These are phyloP conservation scores for Lagopus muta DNA, from an alignment of 2,113 vertebrate genomes.

Conservation along the genomic window DNA sequence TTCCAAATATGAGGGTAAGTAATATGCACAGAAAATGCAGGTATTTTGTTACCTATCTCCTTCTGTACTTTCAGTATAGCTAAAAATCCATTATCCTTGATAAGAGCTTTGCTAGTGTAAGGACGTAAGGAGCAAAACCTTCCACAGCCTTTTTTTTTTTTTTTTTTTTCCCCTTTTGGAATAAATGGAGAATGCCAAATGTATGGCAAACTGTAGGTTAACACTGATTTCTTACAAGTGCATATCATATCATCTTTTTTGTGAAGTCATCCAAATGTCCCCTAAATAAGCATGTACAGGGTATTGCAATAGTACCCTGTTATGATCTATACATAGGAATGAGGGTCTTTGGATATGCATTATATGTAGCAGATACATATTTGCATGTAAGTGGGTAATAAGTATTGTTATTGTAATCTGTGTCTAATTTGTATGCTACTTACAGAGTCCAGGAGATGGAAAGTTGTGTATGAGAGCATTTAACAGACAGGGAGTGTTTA, in stretches of 20 bases:
- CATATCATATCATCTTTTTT: not conserved
- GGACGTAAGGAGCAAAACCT: not conserved
- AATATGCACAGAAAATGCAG: not conserved
- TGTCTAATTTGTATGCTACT: slow-evolving; percentile 53
- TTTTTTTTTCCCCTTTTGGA: not conserved
- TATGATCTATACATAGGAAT: not conserved
- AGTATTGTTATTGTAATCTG: not conserved
- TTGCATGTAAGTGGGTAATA: slow-evolving; percentile 2
- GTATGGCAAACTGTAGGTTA: not conserved
- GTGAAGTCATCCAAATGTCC: not conserved
- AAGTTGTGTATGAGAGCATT: slow-evolving; percentile 36
- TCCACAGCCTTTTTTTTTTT: not conserved
- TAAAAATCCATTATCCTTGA: not conserved
- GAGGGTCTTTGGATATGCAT: not conserved
- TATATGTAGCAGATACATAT: not conserved
- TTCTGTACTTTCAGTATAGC: not conserved
- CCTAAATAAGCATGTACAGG: not conserved
- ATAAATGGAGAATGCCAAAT: not conserved
- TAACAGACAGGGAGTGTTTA: slow-evolving; percentile 18
- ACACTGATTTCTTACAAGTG: not conserved
- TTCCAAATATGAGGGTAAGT: not conserved
- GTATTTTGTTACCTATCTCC: not conserved
- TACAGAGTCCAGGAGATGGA: not conserved
- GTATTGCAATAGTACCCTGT: not conserved
- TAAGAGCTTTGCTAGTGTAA: not conserved